A percentile compares a stretch with the other conserved stretches of the same genome.
Conservation (phyloP, 2,113 vertebrate genomes). For the Megaceryle torquata region DNA sequence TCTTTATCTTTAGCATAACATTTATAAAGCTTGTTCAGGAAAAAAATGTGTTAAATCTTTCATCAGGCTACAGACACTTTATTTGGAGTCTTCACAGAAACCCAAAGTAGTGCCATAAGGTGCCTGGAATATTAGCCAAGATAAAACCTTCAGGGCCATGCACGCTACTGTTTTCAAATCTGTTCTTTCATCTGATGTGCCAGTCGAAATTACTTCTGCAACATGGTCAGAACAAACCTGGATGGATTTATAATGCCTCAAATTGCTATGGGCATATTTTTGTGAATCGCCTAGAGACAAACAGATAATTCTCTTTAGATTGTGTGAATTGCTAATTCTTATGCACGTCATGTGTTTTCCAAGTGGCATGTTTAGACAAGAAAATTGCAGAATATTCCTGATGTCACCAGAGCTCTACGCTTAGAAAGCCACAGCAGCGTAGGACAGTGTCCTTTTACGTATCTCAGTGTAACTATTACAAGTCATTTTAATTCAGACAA, state of each 20-base stretch:
- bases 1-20: conserved; percentile 6
- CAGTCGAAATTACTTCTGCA: conserved; percentile 77
- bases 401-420: neutral
- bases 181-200: conserved; percentile 75
- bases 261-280: conserved; percentile 66
- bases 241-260: conserved; percentile 65
- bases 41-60: conserved; percentile 65
- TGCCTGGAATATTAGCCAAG: conserved; percentile 73
- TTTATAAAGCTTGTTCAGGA: conserved; percentile 36
- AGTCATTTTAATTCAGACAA: neutral
- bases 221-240: conserved; percentile 73
- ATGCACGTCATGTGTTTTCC: conserved; percentile 56
- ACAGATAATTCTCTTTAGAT: conserved; percentile 64
- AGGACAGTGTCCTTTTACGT: neutral
- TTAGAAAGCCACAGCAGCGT: neutral
- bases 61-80: conserved; percentile 61
- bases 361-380: conserved; percentile 63
- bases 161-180: conserved; percentile 77
- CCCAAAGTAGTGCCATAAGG: conserved; percentile 68
- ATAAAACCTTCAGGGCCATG: conserved; percentile 71
- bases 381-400: conserved; percentile 59
- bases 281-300: conserved; percentile 66
- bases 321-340: conserved; percentile 56
- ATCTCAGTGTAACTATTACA: neutral
- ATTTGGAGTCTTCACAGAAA: conserved; percentile 56